Conservation (phyloP, 2,888 invertebrate species). For the Barypeithes pellucidus region DNA sequence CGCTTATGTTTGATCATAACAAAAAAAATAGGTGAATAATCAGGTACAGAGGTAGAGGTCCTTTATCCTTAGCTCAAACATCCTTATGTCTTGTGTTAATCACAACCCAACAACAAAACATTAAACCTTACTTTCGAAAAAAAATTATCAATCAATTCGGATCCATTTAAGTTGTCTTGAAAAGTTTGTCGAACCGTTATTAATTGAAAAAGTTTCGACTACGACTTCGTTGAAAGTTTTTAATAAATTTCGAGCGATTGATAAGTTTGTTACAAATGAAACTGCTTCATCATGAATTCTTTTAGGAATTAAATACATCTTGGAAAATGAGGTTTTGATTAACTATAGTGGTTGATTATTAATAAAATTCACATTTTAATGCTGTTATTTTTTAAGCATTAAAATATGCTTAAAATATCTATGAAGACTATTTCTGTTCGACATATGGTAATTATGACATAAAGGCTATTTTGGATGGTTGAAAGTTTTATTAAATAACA, state of each 20-base stretch:
- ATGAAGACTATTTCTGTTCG: too few species aligned
- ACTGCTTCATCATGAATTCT: conserved; percentile 29
- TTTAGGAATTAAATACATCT: conserved; percentile 1
- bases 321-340: not conserved
- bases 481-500: too few species aligned
- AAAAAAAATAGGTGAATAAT: too few species aligned
- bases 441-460: too few species aligned
- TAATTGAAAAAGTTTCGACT: conserved; percentile 50
- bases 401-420: too few species aligned
- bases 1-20: too few species aligned
- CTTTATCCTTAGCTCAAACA: too few species aligned
- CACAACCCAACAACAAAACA: not conserved
- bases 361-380: too few species aligned
- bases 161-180: conserved; percentile 51
- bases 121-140: conserved; percentile 30
- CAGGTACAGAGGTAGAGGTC: too few species aligned
- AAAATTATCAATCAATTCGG: conserved; percentile 51
- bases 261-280: conserved; percentile 13
- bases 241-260: conserved; percentile 11
- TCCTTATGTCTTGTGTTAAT: not conserved
- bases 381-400: too few species aligned
- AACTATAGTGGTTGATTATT: not conserved
- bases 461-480: too few species aligned
- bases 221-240: conserved; percentile 45
- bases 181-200: conserved; percentile 44